Percentiles rank a stretch among this genome's conserved stretches.
Evolutionary conservation across 1,140 invertebrate species (phyloP).

Genomic region (Armadillidium nasatum): DNA sequence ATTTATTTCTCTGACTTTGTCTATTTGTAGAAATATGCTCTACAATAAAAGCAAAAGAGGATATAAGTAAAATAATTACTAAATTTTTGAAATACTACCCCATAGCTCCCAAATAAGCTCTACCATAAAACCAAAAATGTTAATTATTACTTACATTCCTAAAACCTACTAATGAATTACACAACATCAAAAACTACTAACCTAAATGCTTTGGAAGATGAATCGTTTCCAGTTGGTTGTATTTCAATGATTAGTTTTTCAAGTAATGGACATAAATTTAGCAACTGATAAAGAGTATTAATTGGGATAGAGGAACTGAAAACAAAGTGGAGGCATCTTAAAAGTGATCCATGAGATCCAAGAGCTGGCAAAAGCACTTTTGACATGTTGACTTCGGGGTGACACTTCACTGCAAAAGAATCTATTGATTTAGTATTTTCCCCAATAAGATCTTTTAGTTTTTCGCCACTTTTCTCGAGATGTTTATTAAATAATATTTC

Average conservation of each 20-base stretch:
- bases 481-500: not conserved
- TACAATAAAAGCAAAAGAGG: no score
- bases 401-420: not conserved
- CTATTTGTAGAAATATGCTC: no score
- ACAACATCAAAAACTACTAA: not conserved
- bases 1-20: no score
- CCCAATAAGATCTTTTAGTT: not conserved
- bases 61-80: no score
- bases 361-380: not conserved
- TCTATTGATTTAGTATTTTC: not conserved
- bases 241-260: not conserved
- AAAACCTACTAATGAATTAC: no score
- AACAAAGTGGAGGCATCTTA: not conserved
- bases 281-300: not conserved
- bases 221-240: not conserved
- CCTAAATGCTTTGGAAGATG: not conserved
- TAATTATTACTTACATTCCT: no score
- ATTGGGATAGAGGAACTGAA: not conserved
- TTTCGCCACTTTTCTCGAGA: not conserved
- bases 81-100: no score
- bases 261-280: constrained; percentile 8
- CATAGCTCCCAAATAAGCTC: no score
- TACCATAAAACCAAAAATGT: no score
- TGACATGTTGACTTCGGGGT: not conserved
- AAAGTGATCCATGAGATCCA: not conserved